Percentiles rank a stretch among this genome's conserved stretches.
These are phyloP conservation scores for Ia io DNA, from an alignment of 2,113 vertebrate species.

Conservation along the genomic window DNA sequence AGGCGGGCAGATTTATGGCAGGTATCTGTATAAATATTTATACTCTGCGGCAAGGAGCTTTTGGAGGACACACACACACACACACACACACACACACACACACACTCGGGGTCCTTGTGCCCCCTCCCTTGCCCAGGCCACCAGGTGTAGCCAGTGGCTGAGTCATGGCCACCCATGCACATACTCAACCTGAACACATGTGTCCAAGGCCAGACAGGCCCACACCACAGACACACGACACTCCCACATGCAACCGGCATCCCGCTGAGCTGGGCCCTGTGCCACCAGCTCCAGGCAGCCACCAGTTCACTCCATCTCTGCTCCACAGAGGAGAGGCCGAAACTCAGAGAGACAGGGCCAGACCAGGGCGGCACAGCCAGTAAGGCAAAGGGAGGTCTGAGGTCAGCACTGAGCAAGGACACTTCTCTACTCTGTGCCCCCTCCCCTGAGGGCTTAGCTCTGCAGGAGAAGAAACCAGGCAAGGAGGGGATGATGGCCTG, in stretches of 20 bases:
- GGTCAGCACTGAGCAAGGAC: background rate
- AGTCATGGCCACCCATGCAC: background rate
- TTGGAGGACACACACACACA: slow-evolving; percentile 77
- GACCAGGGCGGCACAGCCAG: too few relatives aligned
- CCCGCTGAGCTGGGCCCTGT: accelerated
- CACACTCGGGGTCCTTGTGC: background rate
- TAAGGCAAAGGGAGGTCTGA: background rate
- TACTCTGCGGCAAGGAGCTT: slow-evolving; percentile 84
- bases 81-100: background rate
- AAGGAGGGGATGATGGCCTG: background rate
- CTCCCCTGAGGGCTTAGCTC: accelerated
- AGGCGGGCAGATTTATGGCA: slow-evolving; percentile 85
- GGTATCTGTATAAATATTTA: slow-evolving; percentile 88
- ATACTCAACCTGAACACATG: background rate
- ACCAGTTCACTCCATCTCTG: background rate
- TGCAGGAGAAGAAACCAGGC: background rate
- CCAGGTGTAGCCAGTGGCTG: background rate
- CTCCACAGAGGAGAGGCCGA: background rate
- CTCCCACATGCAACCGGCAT: background rate
- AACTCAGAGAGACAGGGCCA: background rate
- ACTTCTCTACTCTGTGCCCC: background rate
- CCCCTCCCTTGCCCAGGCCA: background rate
- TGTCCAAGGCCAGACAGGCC: background rate
- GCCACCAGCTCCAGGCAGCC: background rate
- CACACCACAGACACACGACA: background rate